Base-by-base conservation (phyloP, 2,888 invertebrate species). In the Hesperia comma region DNA sequence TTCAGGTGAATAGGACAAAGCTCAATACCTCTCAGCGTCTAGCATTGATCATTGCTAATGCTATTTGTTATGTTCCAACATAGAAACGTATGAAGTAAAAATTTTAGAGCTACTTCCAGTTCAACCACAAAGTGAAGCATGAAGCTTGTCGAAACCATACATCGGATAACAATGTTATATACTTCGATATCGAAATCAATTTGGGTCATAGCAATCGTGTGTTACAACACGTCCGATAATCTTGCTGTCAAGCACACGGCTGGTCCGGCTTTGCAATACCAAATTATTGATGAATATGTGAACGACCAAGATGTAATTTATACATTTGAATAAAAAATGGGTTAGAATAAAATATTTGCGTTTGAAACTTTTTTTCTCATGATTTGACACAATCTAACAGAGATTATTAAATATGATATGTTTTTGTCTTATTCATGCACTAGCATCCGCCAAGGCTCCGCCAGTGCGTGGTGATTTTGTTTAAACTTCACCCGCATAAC, bases 231-330 rank as follows among this genome's bases (percentile, higher is more conserved):
- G 80, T 80, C 80, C 80, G 81, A 86, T 87, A 88, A 88, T 86
- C 86, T 83, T 76, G 79, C 85, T 87, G 88, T 87, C 88, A 85
- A 78, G 81, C 80, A 79, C 84, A 84, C 83, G 79, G 82, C 72
- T 71, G 77, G 75, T 79, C 78, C 80, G 81, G 81, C 79, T 78
- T 74, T 69, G 73, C 19, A 71, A 68, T 73, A 73, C 78, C 78
- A 73, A 77, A 76, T 77, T 74, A 72, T 74, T 73, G 49, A 62
- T 51, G 61, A 61, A 61, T 61, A 61, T 61, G 61, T 21, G 57
- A 43, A n/a, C 26, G 26, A 43, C 57, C 19, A 19, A 12, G 8
- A 43, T 37, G 40, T n/a, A 21, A 37, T n/a, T 6, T 6, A 26
- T 26, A 4, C 5, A 26, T 33, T 8, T 55, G 10, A n/a, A 15